Evolutionary conservation across 2,113 vertebrate genomes (phyloP).

Genomic region (Daboia siamensis): DNA sequence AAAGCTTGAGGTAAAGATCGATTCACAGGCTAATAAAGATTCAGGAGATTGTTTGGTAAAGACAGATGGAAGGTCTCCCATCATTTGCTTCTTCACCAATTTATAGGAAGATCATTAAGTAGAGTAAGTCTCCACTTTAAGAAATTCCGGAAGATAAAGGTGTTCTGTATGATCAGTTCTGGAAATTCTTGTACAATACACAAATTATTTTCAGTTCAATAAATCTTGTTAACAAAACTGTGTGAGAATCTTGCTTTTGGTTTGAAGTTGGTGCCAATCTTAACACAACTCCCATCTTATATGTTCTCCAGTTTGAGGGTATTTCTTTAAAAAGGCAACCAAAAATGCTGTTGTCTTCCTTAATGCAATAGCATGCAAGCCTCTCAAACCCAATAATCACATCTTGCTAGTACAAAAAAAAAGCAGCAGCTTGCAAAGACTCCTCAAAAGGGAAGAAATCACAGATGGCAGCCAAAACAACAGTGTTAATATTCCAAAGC

Average conservation of each 20-base stretch:
- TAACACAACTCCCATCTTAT: neutral
- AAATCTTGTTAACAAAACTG: neutral
- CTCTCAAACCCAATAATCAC: neutral
- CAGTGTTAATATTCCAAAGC: neutral
- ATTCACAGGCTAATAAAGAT: neutral
- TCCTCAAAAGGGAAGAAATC: neutral
- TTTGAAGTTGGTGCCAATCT: neutral
- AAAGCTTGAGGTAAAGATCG: neutral
- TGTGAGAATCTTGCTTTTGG: neutral
- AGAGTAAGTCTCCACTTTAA: neutral
- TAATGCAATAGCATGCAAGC: neutral
- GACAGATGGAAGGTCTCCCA: neutral
- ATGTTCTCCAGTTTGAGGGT: neutral
- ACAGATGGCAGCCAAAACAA: neutral
- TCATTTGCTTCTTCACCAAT: neutral
- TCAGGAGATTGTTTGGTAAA: neutral
- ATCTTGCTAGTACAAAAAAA: neutral
- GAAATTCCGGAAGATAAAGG: neutral
- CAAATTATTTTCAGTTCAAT: neutral
- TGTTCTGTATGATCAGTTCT: neutral
- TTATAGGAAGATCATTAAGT: neutral
- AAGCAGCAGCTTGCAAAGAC: neutral
- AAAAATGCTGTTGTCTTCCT: neutral
- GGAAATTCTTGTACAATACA: neutral
- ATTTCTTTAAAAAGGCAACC: neutral